Conservation (phyloP, 2,888 invertebrate species). For the Thyatira batis region DNA sequence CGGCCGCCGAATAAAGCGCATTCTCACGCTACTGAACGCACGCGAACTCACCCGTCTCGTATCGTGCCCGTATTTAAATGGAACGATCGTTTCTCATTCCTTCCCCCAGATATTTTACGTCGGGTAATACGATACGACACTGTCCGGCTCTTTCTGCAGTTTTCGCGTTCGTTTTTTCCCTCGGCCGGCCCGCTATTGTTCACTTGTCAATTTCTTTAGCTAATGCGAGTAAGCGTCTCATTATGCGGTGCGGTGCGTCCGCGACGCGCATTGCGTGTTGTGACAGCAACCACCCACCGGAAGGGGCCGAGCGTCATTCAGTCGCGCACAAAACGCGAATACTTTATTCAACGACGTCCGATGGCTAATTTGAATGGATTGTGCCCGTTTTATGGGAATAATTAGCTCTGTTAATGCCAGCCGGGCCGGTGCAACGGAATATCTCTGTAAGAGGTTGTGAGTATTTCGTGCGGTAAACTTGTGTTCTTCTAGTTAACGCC, state of each 20-base stretch:
- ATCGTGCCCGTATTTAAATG: conserved; percentile 72
- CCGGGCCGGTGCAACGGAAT: conserved; percentile 39
- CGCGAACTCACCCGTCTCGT: conserved; percentile 75
- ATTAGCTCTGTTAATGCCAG: conserved; percentile 67
- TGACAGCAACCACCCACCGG: conserved; percentile 83
- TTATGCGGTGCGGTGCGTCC: conserved; percentile 80
- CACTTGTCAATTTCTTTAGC: conserved; percentile 83
- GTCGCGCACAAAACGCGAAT: conserved; percentile 76
- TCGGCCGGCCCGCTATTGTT: conserved; percentile 74
- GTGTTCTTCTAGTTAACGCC: conserved; percentile 55
- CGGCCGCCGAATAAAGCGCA: conserved; percentile 77
- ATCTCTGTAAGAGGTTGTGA: conserved; percentile 49
- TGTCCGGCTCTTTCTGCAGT: conserved; percentile 80
- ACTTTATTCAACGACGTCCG: conserved; percentile 76
- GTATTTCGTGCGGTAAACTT: conserved; percentile 47
- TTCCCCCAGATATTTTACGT: conserved; percentile 81
- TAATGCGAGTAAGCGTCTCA: conserved; percentile 83
- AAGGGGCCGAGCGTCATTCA: conserved; percentile 80
- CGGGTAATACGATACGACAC: conserved; percentile 82
- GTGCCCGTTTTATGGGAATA: conserved; percentile 76
- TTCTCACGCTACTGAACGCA: conserved; percentile 82
- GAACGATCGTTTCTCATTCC: conserved; percentile 80
- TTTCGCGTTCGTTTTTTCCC: conserved; percentile 74
- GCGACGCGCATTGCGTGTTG: conserved; percentile 81
- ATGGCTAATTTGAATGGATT: conserved; percentile 81